Evolutionary conservation across 2,888 invertebrate genomes (phyloP), one percentile per base, ranked within the genome.

Genomic region (Spisula subtruncata): DNA sequence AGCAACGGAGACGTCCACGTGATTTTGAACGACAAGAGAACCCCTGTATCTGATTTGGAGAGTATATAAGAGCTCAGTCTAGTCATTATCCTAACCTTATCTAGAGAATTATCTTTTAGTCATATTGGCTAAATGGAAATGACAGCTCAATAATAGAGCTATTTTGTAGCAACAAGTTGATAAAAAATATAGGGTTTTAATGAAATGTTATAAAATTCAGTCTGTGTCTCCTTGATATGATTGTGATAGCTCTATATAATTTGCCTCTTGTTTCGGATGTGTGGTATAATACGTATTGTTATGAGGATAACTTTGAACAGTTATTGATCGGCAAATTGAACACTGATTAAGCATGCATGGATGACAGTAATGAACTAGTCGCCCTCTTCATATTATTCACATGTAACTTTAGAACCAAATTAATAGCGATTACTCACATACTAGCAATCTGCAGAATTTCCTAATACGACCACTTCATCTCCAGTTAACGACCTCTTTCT

Each of bases 1-100:
- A 85, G 90, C 88, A 85, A 90, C 87, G 46, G 83, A 82, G 71
- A 87, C 75, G 71, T 84, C 86, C 87, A 86, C 89, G 89, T 91
- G 87, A 89, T 83, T 66, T 82, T 83, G 87, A 91, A 81, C 85
- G 81, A 83, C 87, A 66, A 80, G 87, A 89, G 89, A 89, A 85
- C 85, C 89, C 71, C 83, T 83, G 83, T 85, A 85, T 85, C 85
- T 85, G 85, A 85, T 85, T 85, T 85, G 25, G 86, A 86, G 86
- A 81, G 81, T 86, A 81, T 84, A 83, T 84, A 83, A 46, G 84
- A 88, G 88, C 84, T 81, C 84, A 84, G 88, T 80, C 88, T 84
- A 84, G 81, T 80, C 54, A 80, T 54, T 54, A 79, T 48, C 54
- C 54, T 12, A 32, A 79, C 79, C 56, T n/a, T 85, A 85, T 85